phyloP scores from a whole-genome alignment of 2,797 vertebrate genomes.

The Molossus alvarezi region DNA sequence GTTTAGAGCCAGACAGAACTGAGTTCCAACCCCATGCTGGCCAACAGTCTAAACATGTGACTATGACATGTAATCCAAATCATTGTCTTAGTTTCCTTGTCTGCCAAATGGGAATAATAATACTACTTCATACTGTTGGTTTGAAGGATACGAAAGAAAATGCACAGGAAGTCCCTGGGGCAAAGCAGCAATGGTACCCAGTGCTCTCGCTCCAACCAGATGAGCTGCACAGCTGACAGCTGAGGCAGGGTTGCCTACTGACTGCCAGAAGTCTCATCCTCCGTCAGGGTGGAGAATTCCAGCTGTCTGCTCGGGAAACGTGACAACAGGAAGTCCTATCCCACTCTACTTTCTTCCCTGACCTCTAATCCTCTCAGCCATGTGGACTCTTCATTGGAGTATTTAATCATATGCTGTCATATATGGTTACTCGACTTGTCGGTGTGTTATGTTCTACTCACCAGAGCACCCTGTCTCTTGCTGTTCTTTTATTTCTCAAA shows the following conservation, averaged over 20 bases:
- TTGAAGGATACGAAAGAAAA: background rate
- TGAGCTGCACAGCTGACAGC: background rate
- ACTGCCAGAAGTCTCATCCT: constrained; percentile 58
- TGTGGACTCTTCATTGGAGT: background rate
- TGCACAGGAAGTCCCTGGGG: background rate
- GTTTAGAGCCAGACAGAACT: background rate
- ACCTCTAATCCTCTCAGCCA: background rate
- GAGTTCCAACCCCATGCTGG: background rate
- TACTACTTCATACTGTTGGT: background rate
- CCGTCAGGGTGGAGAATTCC: constrained; percentile 20
- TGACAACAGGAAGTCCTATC: background rate
- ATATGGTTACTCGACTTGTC: background rate
- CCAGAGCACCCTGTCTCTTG: background rate
- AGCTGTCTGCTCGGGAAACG: background rate
- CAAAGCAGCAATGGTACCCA: background rate
- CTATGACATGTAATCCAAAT: background rate
- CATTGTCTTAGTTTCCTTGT: background rate
- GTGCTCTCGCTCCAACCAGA: background rate
- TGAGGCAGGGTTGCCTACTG: background rate
- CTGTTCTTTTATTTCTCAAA: constrained; percentile 63
- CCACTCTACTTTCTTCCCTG: background rate
- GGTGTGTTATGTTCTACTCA: background rate
- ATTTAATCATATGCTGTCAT: constrained; percentile 34
- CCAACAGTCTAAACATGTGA: background rate
- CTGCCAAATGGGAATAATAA: constrained; percentile 21